Percentiles rank a stretch among this genome's conserved stretches.
These are phyloP conservation scores for Apomyelois bistriatella DNA, from an alignment of 2,888 invertebrate genomes.

Conservation along the genomic window DNA sequence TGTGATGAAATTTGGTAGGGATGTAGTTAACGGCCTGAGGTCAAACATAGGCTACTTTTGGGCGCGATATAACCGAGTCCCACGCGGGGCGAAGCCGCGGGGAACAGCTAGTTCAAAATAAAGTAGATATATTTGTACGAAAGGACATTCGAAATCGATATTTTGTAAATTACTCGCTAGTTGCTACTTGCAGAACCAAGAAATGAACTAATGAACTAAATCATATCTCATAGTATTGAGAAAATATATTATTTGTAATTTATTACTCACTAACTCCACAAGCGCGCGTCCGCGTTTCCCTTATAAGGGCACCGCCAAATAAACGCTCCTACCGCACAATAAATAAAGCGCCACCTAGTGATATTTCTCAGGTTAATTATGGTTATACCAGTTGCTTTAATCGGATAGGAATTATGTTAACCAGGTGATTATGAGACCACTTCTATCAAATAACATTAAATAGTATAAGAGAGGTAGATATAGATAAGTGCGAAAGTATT, in stretches of 20 bases:
- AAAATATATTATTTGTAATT: conserved; percentile 8
- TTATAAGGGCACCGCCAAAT: conserved; percentile 6
- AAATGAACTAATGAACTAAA: background rate
- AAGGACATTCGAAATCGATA: too few relatives aligned
- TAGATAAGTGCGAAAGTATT: background rate
- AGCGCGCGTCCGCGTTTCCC: background rate
- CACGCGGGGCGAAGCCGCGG: too few relatives aligned
- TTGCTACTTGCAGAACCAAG: background rate
- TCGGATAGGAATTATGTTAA: conserved; percentile 13
- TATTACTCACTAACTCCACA: conserved; percentile 1
- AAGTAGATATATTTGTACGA: too few relatives aligned
- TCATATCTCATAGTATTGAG: conserved; percentile 4
- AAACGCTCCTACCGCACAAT: background rate
- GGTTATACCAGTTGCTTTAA: conserved; percentile 7
- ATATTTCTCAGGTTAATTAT: conserved; percentile 12
- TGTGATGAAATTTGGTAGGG: too few relatives aligned
- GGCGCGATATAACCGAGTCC: too few relatives aligned
- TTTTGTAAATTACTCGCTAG: too few relatives aligned
- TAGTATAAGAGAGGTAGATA: background rate
- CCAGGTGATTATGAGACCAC: background rate
- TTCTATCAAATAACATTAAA: background rate
- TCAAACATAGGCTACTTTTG: too few relatives aligned
- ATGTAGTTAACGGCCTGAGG: too few relatives aligned
- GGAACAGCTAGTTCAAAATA: too few relatives aligned
- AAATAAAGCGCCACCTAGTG: conserved; percentile 13